phyloP scores from a whole-genome alignment of 2,113 vertebrate species.

The Gobius niger region DNA sequence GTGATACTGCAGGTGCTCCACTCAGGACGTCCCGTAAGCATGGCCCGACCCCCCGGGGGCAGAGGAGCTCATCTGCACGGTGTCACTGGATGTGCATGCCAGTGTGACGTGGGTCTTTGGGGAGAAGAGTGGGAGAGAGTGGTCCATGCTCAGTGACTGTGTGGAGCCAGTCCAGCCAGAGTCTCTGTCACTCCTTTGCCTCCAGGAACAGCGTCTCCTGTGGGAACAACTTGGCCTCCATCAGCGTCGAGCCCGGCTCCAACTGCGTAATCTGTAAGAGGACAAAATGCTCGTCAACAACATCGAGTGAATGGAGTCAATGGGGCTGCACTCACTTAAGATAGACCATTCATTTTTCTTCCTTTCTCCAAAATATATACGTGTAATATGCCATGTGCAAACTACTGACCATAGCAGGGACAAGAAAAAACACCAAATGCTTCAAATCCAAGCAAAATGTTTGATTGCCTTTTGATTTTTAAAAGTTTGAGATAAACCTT shows the following conservation, averaged over 20 bases:
- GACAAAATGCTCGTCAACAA: neutral
- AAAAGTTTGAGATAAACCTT: too few species aligned
- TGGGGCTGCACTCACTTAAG: too few species aligned
- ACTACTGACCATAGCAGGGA: too few species aligned
- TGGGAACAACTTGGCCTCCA: conserved; percentile 96
- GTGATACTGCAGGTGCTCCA: conserved; percentile 71
- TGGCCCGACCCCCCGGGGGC: conserved; percentile 54
- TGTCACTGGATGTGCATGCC: conserved; percentile 70
- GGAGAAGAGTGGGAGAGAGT: conserved; percentile 40
- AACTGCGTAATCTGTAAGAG: conserved; percentile 87
- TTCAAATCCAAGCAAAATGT: too few species aligned
- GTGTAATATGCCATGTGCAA: too few species aligned
- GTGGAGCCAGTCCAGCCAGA: conserved; percentile 61
- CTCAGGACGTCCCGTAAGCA: conserved; percentile 71
- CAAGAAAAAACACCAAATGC: too few species aligned
- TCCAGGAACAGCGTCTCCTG: conserved; percentile 99
- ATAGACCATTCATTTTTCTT: too few species aligned
- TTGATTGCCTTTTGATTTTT: too few species aligned
- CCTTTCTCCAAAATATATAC: too few species aligned
- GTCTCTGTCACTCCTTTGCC: conserved; percentile 85
- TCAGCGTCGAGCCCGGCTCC: conserved; percentile 88
- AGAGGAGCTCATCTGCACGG: conserved; percentile 65
- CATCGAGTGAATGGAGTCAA: too few species aligned
- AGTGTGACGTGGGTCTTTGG: conserved; percentile 56
- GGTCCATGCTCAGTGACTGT: conserved; percentile 71